Base-by-base conservation (phyloP, 92 coral and sea anemone genomes). In the Phenganax marumi region DNA sequence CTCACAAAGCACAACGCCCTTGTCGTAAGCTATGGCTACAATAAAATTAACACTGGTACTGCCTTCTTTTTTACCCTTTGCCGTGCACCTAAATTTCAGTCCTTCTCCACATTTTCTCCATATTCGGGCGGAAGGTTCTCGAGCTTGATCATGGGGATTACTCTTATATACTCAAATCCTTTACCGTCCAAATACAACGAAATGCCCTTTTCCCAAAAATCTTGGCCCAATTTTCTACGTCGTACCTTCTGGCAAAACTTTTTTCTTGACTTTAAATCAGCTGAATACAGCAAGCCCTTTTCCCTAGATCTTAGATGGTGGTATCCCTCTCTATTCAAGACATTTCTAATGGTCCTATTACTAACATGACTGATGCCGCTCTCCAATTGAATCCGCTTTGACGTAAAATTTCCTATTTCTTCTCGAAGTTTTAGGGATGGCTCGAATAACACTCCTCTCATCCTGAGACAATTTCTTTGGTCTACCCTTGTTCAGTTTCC, bases 41-140 rank as follows among this genome's bases (percentile, higher is more conserved):
- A 68, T 68, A 24, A 68, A 68, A 24, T 68, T 68, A 16, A 68
- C 51, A 19, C 10, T 10, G 43, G 71, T 64, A 33, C 71, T 6
- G 71, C 43, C 71, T 64, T 64, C 71, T 17, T 66, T 66, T 43
- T 66, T 66, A 10, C 73, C 73, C 50, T 66, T 66, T 66, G 73
- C 73, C 50, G 73, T 66, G 73, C 73, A 66, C 50, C 73, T 24
- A 43, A 66, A 66, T 26, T 79, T 24, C 55, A 60, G 39, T 0
- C 83, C 87, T 55, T 84, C 87, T 21, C 51, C 56, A 12, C 17
- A 22, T 51, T 63, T 76, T 18, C 87, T 81, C 87, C 87, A 76
- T n/a, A 54, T 14, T 17, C 83, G 75, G 6, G 68, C 87, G 7
- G 52, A 18, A 11, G 60, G 60, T 10, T 61, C 79, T 8, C 79